Percentiles rank a stretch among this genome's conserved stretches.
Evolutionary conservation across 1,140 invertebrate genomes (phyloP).

Genomic region (Heliconius himera): DNA sequence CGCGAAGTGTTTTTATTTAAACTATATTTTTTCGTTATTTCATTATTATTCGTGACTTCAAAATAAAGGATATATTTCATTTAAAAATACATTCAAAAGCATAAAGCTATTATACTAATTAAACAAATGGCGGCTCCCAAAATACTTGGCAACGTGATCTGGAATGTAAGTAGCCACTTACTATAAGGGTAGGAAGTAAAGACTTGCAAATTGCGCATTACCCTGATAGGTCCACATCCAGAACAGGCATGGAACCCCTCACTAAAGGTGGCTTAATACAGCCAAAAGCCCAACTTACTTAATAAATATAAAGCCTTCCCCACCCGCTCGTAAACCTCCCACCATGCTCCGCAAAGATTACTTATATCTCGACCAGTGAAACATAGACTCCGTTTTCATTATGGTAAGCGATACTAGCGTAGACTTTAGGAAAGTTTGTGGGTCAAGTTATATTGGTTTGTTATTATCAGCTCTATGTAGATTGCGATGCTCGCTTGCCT

Average conservation of each 20-base stretch:
- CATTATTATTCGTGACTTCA: neutral
- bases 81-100: too few species aligned
- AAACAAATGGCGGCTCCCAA: slow-evolving; percentile 17
- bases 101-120: slow-evolving; percentile 13
- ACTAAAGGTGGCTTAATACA: slow-evolving; percentile 79
- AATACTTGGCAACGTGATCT: slow-evolving; percentile 29
- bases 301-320: slow-evolving; percentile 81
- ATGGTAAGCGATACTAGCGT: slow-evolving; percentile 41
- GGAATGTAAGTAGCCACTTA: slow-evolving; percentile 30
- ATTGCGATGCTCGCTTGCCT: slow-evolving; percentile 69
- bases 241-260: slow-evolving; percentile 62
- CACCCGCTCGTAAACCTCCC: slow-evolving; percentile 78
- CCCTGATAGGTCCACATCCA: slow-evolving; percentile 36
- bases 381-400: slow-evolving; percentile 65
- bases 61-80: neutral
- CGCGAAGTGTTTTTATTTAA: neutral
- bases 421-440: slow-evolving; percentile 46
- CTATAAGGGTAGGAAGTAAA: slow-evolving; percentile 32
- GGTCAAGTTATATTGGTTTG: slow-evolving; percentile 57
- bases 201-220: slow-evolving; percentile 42
- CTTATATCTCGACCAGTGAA: slow-evolving; percentile 70
- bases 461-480: slow-evolving; percentile 80
- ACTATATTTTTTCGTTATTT: neutral
- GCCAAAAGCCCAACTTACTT: slow-evolving; percentile 81
- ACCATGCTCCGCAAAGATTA: slow-evolving; percentile 75